Base-by-base conservation (phyloP, 1,140 invertebrate genomes). In the Cydia amplana region DNA sequence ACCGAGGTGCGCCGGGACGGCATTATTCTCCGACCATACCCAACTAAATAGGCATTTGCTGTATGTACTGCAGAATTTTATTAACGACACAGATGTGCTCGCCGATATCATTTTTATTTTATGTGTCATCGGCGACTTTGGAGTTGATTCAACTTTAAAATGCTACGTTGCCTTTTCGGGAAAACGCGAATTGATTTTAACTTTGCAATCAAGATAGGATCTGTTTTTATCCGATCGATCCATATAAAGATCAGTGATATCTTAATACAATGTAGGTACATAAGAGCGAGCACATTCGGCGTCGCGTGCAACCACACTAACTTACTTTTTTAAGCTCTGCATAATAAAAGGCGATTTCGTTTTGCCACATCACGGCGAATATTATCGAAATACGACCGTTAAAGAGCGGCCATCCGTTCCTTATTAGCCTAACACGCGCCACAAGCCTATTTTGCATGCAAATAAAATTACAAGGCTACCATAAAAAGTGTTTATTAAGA, bases 21-120 rank as follows among this genome's bases (percentile, higher is more conserved):
- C 88, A 92, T 92, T 92, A 92, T 91, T 91, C 90, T 87, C 84
- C 82, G 81, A 86, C 85, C 82, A 90, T 90, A 89, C 88, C 81
- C 89, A 90, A 89, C 84, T 88, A 88, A 91, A 86, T 89, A 88
- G 85, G 87, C 85, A 87, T 91, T 91, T 90, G 84, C 82, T 84
- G 55, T 23, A 55, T 78, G 78, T 80, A 76, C 72, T 76, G 64
- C 73, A 75, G 43, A 75, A 80, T 79, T 82, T 84, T 78, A 83
- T 78, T 75, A 70, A 75, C 51, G 18, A 14, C 40, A 16, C 43
- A 77, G 73, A 76, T 76, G 75, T 28, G 23, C 55, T 70, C 25
- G 10, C 65, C 76, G 74, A 77, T 77, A 77, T 80, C 51, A 79
- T 80, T 78, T 80, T 80, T 46, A 79, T 80, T 78, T 80, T 79